A percentile compares a stretch with the other conserved stretches of the same genome.
These are phyloP conservation scores for Ischnura elegans DNA, from an alignment of 2,888 invertebrate species.

Conservation along the genomic window DNA sequence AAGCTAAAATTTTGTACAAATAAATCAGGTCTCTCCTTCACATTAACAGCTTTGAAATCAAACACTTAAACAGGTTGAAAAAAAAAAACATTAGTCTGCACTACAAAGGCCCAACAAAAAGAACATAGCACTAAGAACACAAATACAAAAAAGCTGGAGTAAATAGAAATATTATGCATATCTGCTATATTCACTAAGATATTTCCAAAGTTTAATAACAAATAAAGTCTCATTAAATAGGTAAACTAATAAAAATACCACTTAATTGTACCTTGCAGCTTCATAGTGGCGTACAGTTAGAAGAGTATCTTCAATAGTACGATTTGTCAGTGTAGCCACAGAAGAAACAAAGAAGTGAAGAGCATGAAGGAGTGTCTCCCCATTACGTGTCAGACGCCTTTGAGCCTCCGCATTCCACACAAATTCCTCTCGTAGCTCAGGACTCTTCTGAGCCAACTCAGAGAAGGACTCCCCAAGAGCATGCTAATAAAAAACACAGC, in stretches of 20 bases:
- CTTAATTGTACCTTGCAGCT: slow-evolving; percentile 84
- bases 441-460: slow-evolving; percentile 96
- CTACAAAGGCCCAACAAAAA: too few species aligned
- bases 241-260: slow-evolving; percentile 73
- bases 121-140: too few species aligned
- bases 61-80: too few species aligned
- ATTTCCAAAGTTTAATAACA: too few species aligned
- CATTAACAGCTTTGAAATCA: too few species aligned
- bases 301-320: slow-evolving; percentile 97
- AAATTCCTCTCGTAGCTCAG: slow-evolving; percentile 96
- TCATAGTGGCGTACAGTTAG: slow-evolving; percentile 89
- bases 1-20: too few species aligned
- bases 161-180: too few species aligned
- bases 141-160: too few species aligned
- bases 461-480: slow-evolving; percentile 96
- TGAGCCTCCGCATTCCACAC: slow-evolving; percentile 98
- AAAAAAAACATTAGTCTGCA: too few species aligned
- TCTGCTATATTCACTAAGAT: too few species aligned
- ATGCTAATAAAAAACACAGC: slow-evolving; percentile 81
- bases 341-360: slow-evolving; percentile 98
- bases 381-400: slow-evolving; percentile 94
- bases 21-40: too few species aligned
- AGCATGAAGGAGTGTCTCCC: slow-evolving; percentile 94
- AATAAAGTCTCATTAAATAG: too few species aligned
- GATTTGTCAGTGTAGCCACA: slow-evolving; percentile 96